A percentile compares a stretch with the other conserved stretches of the same genome.
These are phyloP conservation scores for Papilio elwesi DNA, from an alignment of 2,888 invertebrate species.

Conservation along the genomic window DNA sequence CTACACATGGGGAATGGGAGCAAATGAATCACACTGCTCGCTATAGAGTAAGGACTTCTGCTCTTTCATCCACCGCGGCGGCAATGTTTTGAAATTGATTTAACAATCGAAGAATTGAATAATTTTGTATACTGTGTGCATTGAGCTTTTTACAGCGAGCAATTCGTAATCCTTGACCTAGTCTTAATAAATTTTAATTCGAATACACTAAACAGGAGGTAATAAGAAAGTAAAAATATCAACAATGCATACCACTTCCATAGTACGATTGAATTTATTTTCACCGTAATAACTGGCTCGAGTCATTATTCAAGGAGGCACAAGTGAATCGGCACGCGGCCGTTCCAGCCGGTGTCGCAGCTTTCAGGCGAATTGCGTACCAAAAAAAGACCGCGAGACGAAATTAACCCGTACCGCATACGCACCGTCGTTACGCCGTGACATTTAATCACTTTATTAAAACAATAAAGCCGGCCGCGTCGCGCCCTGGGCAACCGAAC, in stretches of 20 bases:
- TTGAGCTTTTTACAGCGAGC: neutral
- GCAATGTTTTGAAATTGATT: neutral
- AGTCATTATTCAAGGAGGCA: conserved; percentile 16
- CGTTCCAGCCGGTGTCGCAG: neutral
- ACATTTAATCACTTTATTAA: conserved; percentile 56
- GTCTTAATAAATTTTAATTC: conserved; percentile 11
- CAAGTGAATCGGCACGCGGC: conserved; percentile 12
- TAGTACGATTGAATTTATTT: conserved; percentile 7
- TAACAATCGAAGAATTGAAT: neutral
- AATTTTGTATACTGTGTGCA: no score
- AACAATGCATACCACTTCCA: neutral
- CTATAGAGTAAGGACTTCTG: conserved; percentile 12
- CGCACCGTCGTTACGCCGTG: conserved; percentile 50
- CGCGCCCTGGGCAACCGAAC: conserved; percentile 45
- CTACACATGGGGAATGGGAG: neutral
- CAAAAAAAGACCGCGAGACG: conserved; percentile 47
- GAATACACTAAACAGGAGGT: neutral
- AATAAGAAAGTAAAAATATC: neutral
- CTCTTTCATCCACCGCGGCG: neutral
- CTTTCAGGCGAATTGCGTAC: conserved; percentile 25
- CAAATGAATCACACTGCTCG: conserved; percentile 4
- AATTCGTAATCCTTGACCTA: conserved; percentile 17
- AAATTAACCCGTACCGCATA: conserved; percentile 48
- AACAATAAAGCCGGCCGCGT: conserved; percentile 48
- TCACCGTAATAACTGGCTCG: conserved; percentile 3